phyloP scores from a whole-genome alignment of 2,888 invertebrate genomes.

The Lycia hirtaria region DNA sequence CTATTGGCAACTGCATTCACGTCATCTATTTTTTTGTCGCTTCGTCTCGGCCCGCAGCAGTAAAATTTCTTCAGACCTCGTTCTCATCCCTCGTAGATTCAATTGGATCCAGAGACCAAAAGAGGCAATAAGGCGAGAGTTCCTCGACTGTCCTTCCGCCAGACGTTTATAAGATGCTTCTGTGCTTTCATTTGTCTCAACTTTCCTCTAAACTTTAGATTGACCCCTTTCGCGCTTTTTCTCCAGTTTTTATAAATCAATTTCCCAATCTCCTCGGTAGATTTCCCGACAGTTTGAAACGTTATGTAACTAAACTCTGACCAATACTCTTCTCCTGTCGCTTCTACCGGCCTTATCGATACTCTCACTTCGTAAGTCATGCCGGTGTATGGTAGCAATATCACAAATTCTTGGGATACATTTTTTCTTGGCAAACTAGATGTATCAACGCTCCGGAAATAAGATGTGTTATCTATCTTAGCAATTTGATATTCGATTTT shows the following conservation, averaged over 20 bases:
- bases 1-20: too few species aligned
- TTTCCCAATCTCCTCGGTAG: conserved; percentile 73
- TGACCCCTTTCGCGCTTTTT: conserved; percentile 88
- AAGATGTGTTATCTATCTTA: conserved; percentile 69
- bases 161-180: neutral
- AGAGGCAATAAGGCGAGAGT: neutral
- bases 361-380: conserved; percentile 90
- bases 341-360: conserved; percentile 85
- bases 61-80: too few species aligned
- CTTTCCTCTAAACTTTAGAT: conserved; percentile 88
- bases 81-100: too few species aligned
- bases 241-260: conserved; percentile 92
- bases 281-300: conserved; percentile 86
- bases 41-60: too few species aligned
- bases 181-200: conserved; percentile 60
- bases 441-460: conserved; percentile 70
- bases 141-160: neutral
- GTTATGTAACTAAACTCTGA: conserved; percentile 87
- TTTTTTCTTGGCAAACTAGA: conserved; percentile 63
- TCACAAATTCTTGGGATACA: conserved; percentile 67
- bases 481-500: conserved; percentile 77
- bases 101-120: too few species aligned
- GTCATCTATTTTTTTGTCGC: too few species aligned
- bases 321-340: conserved; percentile 87
- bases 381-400: conserved; percentile 87